Base-by-base conservation (phyloP, 2,113 vertebrate genomes). In the Actenoides hombroni region DNA sequence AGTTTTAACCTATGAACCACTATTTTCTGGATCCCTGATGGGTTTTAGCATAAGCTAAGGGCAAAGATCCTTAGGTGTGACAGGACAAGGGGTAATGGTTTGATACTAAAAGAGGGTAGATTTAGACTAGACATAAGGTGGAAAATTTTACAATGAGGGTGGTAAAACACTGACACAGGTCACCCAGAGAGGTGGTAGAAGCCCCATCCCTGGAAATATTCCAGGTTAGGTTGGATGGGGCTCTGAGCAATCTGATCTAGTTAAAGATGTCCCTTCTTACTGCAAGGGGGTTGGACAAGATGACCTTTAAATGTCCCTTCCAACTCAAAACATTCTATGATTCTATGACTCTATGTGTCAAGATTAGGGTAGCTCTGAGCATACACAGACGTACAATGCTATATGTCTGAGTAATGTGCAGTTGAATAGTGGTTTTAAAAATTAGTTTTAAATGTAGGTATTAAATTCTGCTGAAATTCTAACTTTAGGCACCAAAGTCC, bases 1-100 rank as follows among this genome's bases (percentile, higher is more conserved):
- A 28, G 21, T 25, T 91, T 78, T 61, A 88, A 57, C 18, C 7
- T 39, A 56, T 10, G 29, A 74, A 44, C 2, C 0, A 0, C 13
- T 82, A 31, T 63, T 75, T 94, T 78, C 29, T 56, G 48, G 17
- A 57, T 73, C 26, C 18, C 19, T 92, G 33, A 44, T 44, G 51
- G 9, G 16, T 53, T 92, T 70, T 77, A 88, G 12, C 6, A n/a
- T 39, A 53, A 71, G 14, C 39, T 57, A 42, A 8, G 16, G 67
- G 10, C 16, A 54, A 70, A 81, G n/a, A 42, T 46, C 21, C 33
- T 70, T 70, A 61, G 29, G 13, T 67, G 29, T 29, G 13, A 42
- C 28, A 67, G 40, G 64, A 23, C 13, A 44, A 67, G 40, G 64
- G 6, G 28, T 44, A 44, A 33, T 21, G 29, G 28, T 31, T 67